Percentiles rank a stretch among this genome's conserved stretches.
Evolutionary conservation across 2,797 vertebrate species (phyloP).

Genomic region (Falco biarmicus): DNA sequence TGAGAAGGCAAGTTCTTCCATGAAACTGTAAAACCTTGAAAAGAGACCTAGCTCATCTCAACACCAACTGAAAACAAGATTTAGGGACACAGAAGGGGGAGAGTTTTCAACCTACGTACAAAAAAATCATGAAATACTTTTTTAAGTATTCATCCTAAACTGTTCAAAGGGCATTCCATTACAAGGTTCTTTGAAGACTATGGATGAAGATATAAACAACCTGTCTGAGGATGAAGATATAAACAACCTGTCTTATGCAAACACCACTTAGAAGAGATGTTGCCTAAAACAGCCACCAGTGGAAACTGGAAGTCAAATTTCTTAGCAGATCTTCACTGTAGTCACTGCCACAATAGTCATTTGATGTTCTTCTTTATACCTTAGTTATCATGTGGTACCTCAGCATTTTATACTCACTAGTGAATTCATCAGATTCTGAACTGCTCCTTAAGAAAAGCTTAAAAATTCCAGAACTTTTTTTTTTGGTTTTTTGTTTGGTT

Average conservation of each 20-base stretch:
- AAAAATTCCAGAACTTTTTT: background rate
- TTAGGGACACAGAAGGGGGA: background rate
- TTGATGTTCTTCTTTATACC: background rate
- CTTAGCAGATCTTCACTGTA: background rate
- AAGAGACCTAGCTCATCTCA: background rate
- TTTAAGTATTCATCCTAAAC: background rate
- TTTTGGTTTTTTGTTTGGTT: background rate
- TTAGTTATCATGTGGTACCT: background rate
- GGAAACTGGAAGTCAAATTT: background rate
- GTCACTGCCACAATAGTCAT: background rate
- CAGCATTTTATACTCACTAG: background rate
- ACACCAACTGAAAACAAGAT: background rate
- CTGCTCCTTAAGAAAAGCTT: rapidly evolving
- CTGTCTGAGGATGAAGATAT: background rate
- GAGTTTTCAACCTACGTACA: background rate
- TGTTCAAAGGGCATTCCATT: background rate
- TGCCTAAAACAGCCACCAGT: background rate
- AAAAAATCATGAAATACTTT: background rate
- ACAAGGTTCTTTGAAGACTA: background rate
- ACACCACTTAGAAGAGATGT: background rate
- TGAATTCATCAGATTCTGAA: background rate
- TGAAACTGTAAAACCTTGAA: background rate
- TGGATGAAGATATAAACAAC: background rate
- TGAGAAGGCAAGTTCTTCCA: background rate
- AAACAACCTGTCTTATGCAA: background rate